Base-by-base conservation (phyloP, 2,888 invertebrate genomes). In the Cactoblastis cactorum region DNA sequence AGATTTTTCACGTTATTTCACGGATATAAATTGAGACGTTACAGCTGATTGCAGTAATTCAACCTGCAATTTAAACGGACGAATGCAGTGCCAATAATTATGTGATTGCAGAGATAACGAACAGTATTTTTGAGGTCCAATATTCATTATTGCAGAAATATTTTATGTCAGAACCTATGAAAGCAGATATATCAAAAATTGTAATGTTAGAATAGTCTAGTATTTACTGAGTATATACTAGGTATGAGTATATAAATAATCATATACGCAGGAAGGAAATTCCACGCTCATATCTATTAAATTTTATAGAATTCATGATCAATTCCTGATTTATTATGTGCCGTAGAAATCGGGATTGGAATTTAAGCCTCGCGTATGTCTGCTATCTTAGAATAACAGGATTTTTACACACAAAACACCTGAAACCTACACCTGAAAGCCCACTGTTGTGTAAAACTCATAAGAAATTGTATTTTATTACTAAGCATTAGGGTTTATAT, bases 21-120 rank as follows among this genome's bases (percentile, higher is more conserved):
- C 33, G 22, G 46, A 34, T 15, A 38, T 32, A 28, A 24, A 49
- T 48, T 51, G 51, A 49, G 38, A 43, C 49, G 34, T 24, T 47
- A 35, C 35, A 43, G 41, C 49, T 52, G 54, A 54, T 52, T 54
- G 39, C 38, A 24, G 38, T 51, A 48, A 53, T 49, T 49, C 39
- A 50, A 47, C 37, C 24, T 18, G n/a, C 41, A 14, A 37, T 49
- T 41, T 38, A 35, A 28, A 39, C n/a, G 32, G 35, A 38, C 49
- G n/a, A 18, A 14, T 22, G 24, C 12, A 24, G 24, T 5, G 43
- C 15, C 15, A 24, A 24, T 22, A 41, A 41, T 9, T 24, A 12
- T 14, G 37, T 41, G 22, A 41, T 14, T 35, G 15, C 35, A 6
- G 39, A 22, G 41, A 14, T 24, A 41, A 14, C 22, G 22, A 41